Conservation (phyloP, 2,888 invertebrate species). For the Sphaerophoria rueppellii region DNA sequence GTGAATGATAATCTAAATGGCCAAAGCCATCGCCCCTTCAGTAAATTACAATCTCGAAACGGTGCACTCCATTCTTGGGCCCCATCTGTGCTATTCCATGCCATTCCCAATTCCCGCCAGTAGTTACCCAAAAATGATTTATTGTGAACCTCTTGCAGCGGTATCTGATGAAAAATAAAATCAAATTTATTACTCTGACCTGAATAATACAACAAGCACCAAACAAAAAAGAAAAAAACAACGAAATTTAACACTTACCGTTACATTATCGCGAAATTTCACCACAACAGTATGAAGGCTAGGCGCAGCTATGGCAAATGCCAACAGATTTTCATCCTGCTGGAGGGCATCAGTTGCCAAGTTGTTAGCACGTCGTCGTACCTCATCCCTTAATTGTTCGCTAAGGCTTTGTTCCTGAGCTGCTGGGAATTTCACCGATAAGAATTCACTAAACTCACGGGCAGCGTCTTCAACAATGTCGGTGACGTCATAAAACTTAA, state of each 20-base stretch:
- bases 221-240: neutral
- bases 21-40: slow-evolving; percentile 82
- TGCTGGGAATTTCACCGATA: slow-evolving; percentile 79
- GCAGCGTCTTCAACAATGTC: slow-evolving; percentile 81
- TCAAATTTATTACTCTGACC: slow-evolving; percentile 28
- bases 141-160: slow-evolving; percentile 80
- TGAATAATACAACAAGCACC: neutral
- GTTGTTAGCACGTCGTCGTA: slow-evolving; percentile 80
- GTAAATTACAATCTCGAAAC: slow-evolving; percentile 81
- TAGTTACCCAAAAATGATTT: slow-evolving; percentile 81
- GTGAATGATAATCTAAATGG: slow-evolving; percentile 82
- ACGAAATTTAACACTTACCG: slow-evolving; percentile 76
- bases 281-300: slow-evolving; percentile 82
- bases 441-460: slow-evolving; percentile 80
- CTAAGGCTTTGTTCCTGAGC: slow-evolving; percentile 74
- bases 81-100: slow-evolving; percentile 82
- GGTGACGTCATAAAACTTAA: slow-evolving; percentile 80
- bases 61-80: slow-evolving; percentile 82
- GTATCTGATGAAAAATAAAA: slow-evolving; percentile 76
- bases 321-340: slow-evolving; percentile 81
- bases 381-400: slow-evolving; percentile 79
- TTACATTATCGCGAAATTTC: slow-evolving; percentile 82
- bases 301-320: slow-evolving; percentile 82
- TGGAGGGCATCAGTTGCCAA: slow-evolving; percentile 81
- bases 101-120: slow-evolving; percentile 82